A percentile compares a stretch with the other conserved stretches of the same genome.
phyloP scores from a whole-genome alignment of 2,888 invertebrate species.

The Apoda limacodes region DNA sequence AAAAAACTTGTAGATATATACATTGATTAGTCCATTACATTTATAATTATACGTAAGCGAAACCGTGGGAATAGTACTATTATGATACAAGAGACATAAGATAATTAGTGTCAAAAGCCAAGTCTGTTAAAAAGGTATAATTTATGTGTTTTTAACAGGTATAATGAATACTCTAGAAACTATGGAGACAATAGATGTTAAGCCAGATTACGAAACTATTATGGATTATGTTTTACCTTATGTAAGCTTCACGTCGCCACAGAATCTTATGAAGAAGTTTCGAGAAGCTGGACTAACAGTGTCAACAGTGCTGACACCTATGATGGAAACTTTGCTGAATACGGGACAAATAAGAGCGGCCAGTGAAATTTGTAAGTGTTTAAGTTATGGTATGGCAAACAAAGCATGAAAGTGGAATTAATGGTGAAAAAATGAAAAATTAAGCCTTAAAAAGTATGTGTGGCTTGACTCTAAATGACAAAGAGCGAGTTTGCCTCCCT shows the following conservation, averaged over 20 bases:
- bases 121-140: no score
- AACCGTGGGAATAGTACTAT: no score
- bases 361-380: conserved; percentile 62
- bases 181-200: conserved; percentile 65
- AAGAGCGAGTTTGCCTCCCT: no score
- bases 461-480: no score
- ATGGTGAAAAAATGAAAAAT: no score
- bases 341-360: conserved; percentile 53
- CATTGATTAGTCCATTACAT: no score
- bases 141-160: conserved; percentile 34
- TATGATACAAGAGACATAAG: no score
- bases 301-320: conserved; percentile 46
- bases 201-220: conserved; percentile 70
- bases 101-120: not conserved
- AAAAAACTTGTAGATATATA: no score
- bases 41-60: no score
- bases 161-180: conserved; percentile 62
- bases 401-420: no score
- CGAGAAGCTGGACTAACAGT: conserved; percentile 44
- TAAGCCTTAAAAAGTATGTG: no score
- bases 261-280: conserved; percentile 62
- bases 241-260: conserved; percentile 58
- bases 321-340: conserved; percentile 54
- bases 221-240: conserved; percentile 65
- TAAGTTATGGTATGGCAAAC: no score